These are phyloP conservation scores for Apeltes quadracus DNA, from an alignment of 2,113 vertebrate genomes.

Conservation along the genomic window DNA sequence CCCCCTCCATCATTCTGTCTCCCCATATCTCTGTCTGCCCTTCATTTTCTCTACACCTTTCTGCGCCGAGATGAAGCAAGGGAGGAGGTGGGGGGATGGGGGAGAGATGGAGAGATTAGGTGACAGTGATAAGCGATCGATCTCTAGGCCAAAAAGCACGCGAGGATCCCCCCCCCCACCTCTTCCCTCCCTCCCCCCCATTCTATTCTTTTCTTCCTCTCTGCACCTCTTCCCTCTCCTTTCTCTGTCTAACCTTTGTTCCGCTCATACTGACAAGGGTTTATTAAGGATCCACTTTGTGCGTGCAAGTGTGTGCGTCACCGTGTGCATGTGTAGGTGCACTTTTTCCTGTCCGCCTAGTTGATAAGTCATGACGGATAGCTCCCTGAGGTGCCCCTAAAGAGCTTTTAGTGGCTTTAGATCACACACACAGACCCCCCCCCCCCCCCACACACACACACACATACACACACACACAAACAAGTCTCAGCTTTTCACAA, in stretches of 20 bases:
- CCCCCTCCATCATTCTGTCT: slow-evolving; percentile 78
- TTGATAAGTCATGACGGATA: slow-evolving; percentile 77
- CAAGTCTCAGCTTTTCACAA: slow-evolving; percentile 42
- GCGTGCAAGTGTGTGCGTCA: slow-evolving; percentile 57
- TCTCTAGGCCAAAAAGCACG: slow-evolving; percentile 73
- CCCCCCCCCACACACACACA: slow-evolving; percentile 23
- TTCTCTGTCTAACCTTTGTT: slow-evolving; percentile 68
- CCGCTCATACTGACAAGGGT: slow-evolving; percentile 70
- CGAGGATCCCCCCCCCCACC: slow-evolving; percentile 26
- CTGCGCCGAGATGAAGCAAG: slow-evolving; percentile 52
- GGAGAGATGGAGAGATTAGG: slow-evolving; percentile 75
- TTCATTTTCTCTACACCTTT: slow-evolving; percentile 74
- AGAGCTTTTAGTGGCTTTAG: slow-evolving; percentile 74
- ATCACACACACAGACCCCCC: slow-evolving; percentile 58
- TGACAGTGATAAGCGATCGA: slow-evolving; percentile 81
- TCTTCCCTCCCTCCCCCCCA: not conserved
- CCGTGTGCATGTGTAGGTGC: slow-evolving; percentile 46
- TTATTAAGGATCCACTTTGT: slow-evolving; percentile 77
- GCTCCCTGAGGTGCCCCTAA: slow-evolving; percentile 73
- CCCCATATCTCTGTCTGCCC: slow-evolving; percentile 73
- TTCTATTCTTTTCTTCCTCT: slow-evolving; percentile 24
- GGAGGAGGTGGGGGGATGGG: slow-evolving; percentile 2
- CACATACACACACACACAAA: slow-evolving; percentile 20
- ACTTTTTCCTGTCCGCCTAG: slow-evolving; percentile 68
- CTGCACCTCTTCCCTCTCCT: slow-evolving; percentile 39